Evolutionary conservation across 2,888 invertebrate genomes (phyloP).

Genomic region (Aleiodes alternator): DNA sequence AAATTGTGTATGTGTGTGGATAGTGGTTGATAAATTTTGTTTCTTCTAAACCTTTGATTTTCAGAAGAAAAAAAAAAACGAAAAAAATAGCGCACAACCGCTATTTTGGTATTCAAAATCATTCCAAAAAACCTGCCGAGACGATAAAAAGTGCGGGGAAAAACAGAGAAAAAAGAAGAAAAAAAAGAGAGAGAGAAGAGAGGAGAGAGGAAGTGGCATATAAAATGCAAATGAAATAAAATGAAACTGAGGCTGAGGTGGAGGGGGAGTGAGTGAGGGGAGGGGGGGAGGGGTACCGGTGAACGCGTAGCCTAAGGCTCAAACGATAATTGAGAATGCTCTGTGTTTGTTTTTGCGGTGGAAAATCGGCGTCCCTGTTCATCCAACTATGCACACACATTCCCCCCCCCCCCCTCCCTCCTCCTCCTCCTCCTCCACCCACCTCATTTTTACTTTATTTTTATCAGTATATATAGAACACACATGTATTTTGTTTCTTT

Average conservation of each 20-base stretch:
- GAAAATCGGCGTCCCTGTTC: conserved; percentile 41
- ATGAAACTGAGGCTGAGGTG: conserved; percentile 29
- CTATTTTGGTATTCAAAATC: conserved; percentile 22
- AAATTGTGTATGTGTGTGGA: too few species aligned
- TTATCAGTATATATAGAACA: neutral
- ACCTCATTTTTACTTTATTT: conserved; percentile 15
- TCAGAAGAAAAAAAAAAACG: neutral
- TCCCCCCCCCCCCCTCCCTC: neutral
- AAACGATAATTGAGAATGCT: conserved; percentile 46
- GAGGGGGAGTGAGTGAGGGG: neutral
- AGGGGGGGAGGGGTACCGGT: neutral
- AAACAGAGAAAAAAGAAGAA: conserved; percentile 11
- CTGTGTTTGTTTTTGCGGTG: conserved; percentile 44
- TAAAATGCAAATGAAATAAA: conserved; percentile 43
- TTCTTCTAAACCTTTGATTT: neutral
- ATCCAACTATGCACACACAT: conserved; percentile 37
- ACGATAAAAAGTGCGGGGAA: conserved; percentile 15
- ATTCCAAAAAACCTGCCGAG: neutral
- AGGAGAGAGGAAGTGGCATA: conserved; percentile 15
- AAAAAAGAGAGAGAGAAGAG: neutral
- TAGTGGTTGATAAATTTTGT: too few species aligned
- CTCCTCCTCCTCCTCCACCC: neutral
- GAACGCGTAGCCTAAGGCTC: conserved; percentile 41
- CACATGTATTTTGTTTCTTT: conserved; percentile 15
- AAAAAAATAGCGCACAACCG: neutral